These are phyloP conservation scores for Xylota segnis DNA, from an alignment of 2,888 invertebrate genomes.

Conservation along the genomic window DNA sequence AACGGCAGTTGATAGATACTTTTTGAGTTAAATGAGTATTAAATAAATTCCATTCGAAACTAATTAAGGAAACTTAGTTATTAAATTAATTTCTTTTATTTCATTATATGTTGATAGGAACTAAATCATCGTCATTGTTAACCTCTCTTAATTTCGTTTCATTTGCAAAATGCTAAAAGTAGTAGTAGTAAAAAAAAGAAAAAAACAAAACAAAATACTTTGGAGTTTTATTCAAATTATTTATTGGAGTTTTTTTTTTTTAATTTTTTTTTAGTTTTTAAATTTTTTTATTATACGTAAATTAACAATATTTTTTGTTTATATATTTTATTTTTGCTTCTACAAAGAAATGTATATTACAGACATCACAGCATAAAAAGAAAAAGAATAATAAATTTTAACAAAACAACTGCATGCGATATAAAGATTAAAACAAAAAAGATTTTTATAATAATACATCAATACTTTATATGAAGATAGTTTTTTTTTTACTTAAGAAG, in stretches of 20 bases:
- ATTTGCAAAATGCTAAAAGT: conserved; percentile 71
- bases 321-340: conserved; percentile 33
- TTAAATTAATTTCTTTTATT: conserved; percentile 16
- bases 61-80: conserved; percentile 37
- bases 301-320: conserved; percentile 38
- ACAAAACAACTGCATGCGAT: conserved; percentile 50
- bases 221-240: conserved; percentile 52
- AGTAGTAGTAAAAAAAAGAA: conserved; percentile 25
- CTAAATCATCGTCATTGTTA: conserved; percentile 72
- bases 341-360: conserved; percentile 55
- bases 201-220: conserved; percentile 55
- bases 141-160: conserved; percentile 72
- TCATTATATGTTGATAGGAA: conserved; percentile 73
- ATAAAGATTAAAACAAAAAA: conserved; percentile 15
- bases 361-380: conserved; percentile 62
- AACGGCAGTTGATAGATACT: conserved; percentile 42
- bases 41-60: conserved; percentile 11
- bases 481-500: neutral
- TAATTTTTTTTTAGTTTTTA: conserved; percentile 21
- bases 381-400: conserved; percentile 8
- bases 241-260: conserved; percentile 45
- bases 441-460: conserved; percentile 1
- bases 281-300: conserved; percentile 16
- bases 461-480: neutral
- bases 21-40: conserved; percentile 30